Conservation (phyloP, 2,113 vertebrate genomes). For the Tricholaema leucomelas region DNA sequence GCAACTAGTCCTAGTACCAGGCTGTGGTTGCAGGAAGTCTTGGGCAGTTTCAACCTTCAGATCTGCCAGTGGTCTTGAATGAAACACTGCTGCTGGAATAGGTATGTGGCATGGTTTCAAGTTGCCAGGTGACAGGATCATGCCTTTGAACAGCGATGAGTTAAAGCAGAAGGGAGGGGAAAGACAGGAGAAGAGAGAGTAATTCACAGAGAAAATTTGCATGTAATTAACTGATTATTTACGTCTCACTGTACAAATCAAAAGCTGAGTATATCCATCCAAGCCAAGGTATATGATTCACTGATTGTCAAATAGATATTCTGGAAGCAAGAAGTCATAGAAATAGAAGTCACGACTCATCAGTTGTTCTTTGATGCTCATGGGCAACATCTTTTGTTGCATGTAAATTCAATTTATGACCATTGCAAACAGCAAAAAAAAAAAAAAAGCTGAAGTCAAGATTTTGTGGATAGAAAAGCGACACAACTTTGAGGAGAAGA, state of each 20-base stretch:
- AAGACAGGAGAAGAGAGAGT: background rate
- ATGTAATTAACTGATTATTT: conserved; percentile 48
- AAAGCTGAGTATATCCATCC: background rate
- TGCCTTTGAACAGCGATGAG: background rate
- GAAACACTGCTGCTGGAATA: background rate
- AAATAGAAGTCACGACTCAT: conserved; percentile 51
- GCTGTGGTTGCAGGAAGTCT: background rate
- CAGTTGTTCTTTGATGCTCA: background rate
- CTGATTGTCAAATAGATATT: conserved; percentile 16
- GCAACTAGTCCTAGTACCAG: background rate
- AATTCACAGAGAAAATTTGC: background rate
- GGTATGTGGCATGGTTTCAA: background rate
- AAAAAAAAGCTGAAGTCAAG: background rate
- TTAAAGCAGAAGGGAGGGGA: background rate
- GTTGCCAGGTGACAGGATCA: background rate
- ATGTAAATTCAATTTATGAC: background rate
- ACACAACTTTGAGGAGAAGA: background rate
- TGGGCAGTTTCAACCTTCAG: background rate
- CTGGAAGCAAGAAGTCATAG: conserved; percentile 49
- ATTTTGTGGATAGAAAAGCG: background rate
- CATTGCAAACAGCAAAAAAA: background rate
- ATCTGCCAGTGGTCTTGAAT: background rate
- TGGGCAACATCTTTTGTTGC: conserved; percentile 13
- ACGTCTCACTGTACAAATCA: conserved; percentile 23
- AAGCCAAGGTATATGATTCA: conserved; percentile 28